These are phyloP conservation scores for Frankliniella intonsa DNA, from an alignment of 2,888 invertebrate species.

Conservation along the genomic window DNA sequence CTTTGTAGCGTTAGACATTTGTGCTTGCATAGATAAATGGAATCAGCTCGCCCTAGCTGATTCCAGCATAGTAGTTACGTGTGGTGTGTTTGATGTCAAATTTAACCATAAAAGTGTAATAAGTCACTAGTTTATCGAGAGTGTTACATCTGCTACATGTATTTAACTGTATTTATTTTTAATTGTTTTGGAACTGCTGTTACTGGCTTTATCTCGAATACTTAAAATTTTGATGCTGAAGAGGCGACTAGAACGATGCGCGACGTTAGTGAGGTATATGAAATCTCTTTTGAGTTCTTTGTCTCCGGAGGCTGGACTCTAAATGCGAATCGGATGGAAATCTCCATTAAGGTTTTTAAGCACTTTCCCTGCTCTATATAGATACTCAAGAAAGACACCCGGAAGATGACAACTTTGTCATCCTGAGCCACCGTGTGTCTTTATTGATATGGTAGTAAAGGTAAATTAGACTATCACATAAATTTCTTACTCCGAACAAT, in stretches of 20 bases:
- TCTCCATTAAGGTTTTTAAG: neutral
- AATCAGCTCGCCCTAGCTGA: slow-evolving; percentile 3
- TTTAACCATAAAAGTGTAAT: neutral
- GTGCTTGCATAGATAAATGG: neutral
- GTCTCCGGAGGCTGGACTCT: slow-evolving; percentile 13
- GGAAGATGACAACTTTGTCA: neutral
- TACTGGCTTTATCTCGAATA: neutral
- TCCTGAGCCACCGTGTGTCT: slow-evolving; percentile 23
- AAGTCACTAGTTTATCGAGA: neutral
- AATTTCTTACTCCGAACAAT: no score
- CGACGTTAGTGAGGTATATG: neutral
- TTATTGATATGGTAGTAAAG: neutral
- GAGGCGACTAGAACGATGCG: no score
- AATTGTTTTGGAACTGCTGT: neutral
- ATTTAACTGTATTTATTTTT: neutral
- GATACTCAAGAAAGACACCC: slow-evolving; percentile 13
- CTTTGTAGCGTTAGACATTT: no score
- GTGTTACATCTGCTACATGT: neutral
- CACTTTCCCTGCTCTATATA: neutral
- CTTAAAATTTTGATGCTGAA: neutral
- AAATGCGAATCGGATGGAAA: neutral
- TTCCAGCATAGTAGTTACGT: neutral
- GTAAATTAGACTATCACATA: no score
- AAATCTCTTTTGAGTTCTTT: neutral
- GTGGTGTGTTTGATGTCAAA: neutral